These are phyloP conservation scores for Tetranychus piercei DNA, from an alignment of 2,888 invertebrate species.

Conservation along the genomic window DNA sequence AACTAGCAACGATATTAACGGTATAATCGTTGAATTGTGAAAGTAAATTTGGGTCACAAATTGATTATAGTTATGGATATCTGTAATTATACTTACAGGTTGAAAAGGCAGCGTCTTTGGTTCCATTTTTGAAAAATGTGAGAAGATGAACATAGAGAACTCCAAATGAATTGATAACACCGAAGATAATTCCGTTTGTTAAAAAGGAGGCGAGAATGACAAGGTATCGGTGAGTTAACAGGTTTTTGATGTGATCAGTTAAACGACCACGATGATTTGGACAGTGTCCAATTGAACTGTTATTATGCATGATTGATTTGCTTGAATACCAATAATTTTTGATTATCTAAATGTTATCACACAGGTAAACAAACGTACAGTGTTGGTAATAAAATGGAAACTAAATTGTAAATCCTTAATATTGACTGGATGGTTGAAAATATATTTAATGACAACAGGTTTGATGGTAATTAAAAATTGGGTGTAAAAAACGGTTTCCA, in stretches of 20 bases:
- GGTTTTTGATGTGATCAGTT: not conserved
- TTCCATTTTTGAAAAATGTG: slow-evolving; percentile 39
- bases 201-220: slow-evolving; percentile 52
- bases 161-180: slow-evolving; percentile 72
- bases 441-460: too few species aligned
- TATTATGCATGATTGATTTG: not conserved
- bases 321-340: too few species aligned
- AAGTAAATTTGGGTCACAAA: not conserved
- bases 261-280: not conserved
- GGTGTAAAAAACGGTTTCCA: too few species aligned
- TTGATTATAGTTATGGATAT: not conserved
- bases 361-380: too few species aligned
- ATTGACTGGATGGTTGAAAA: too few species aligned
- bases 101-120: slow-evolving; percentile 50
- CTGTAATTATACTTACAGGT: slow-evolving; percentile 44
- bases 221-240: slow-evolving; percentile 6
- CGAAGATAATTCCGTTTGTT: slow-evolving; percentile 73
- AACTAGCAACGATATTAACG: too few species aligned
- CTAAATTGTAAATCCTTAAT: too few species aligned
- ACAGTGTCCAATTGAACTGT: not conserved
- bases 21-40: not conserved
- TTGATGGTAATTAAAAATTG: too few species aligned
- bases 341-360: too few species aligned
- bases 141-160: slow-evolving; percentile 53
- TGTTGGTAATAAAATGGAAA: too few species aligned